Percentiles rank a stretch among this genome's conserved stretches.
phyloP scores from a whole-genome alignment of 2,888 invertebrate species.

The Yponomeuta evonymella region DNA sequence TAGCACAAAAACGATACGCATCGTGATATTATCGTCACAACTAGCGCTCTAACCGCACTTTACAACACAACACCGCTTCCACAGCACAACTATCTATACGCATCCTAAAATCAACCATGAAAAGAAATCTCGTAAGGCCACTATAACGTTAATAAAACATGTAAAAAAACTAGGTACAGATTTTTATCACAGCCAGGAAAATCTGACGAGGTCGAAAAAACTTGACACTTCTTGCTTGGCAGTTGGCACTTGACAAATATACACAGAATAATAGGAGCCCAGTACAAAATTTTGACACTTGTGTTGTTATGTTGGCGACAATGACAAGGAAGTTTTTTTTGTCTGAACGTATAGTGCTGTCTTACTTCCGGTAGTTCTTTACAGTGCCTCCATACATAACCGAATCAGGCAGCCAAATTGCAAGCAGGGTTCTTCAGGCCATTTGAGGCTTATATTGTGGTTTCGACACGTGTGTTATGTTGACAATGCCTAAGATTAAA shows the following conservation, averaged over 20 bases:
- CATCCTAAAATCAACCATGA: conserved; percentile 57
- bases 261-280: too few species aligned
- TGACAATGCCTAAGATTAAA: too few species aligned
- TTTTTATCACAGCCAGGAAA: conserved; percentile 42
- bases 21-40: conserved; percentile 67
- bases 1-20: conserved; percentile 71
- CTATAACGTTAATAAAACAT: conserved; percentile 53
- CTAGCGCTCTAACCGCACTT: conserved; percentile 51
- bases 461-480: too few species aligned
- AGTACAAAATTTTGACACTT: conserved; percentile 24
- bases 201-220: conserved; percentile 46
- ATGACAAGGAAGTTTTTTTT: conserved; percentile 15
- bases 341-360: neutral
- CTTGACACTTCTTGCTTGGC: conserved; percentile 18
- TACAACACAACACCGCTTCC: conserved; percentile 49
- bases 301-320: conserved; percentile 26
- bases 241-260: too few species aligned
- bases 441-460: too few species aligned
- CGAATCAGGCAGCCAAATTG: too few species aligned
- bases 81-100: conserved; percentile 54
- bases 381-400: too few species aligned
- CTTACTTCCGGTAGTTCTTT: neutral
- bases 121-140: conserved; percentile 53
- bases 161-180: conserved; percentile 39
- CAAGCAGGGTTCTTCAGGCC: too few species aligned